These are phyloP conservation scores for Sceliomorpha sp. DNA, from an alignment of 2,888 invertebrate genomes.

Conservation along the genomic window DNA sequence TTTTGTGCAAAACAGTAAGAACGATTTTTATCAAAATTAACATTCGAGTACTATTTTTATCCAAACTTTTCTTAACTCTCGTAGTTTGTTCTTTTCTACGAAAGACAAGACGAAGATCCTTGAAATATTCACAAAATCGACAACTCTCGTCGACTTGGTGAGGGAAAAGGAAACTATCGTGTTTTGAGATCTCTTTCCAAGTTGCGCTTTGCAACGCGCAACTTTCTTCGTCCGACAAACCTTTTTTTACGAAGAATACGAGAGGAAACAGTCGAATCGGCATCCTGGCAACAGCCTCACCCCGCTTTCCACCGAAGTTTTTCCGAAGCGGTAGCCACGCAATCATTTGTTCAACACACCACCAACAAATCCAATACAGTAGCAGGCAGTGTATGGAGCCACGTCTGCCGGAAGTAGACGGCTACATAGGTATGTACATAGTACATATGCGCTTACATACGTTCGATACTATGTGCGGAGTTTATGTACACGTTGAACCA, in stretches of 20 bases:
- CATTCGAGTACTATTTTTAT: too few relatives aligned
- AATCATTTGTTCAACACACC: slow-evolving; percentile 78
- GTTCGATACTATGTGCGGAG: slow-evolving; percentile 39
- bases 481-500: slow-evolving; percentile 55
- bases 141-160: slow-evolving; percentile 27
- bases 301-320: slow-evolving; percentile 65
- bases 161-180: slow-evolving; percentile 45
- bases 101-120: slow-evolving; percentile 12
- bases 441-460: slow-evolving; percentile 49
- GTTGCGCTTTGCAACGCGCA: slow-evolving; percentile 46
- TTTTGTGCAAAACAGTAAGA: too few relatives aligned
- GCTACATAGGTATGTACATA: slow-evolving; percentile 53
- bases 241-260: slow-evolving; percentile 43
- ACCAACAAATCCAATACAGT: slow-evolving; percentile 75
- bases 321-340: slow-evolving; percentile 69
- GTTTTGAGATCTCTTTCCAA: slow-evolving; percentile 41
- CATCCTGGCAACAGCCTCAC: slow-evolving; percentile 29
- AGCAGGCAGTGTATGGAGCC: slow-evolving; percentile 50
- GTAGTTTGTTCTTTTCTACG: too few relatives aligned
- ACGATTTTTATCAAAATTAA: too few relatives aligned
- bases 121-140: slow-evolving; percentile 22
- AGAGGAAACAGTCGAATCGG: slow-evolving; percentile 44
- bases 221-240: slow-evolving; percentile 58
- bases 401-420: slow-evolving; percentile 55
- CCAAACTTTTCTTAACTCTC: too few relatives aligned